Conservation (phyloP, 2,888 invertebrate species). For the Leptopterna dolabrata region DNA sequence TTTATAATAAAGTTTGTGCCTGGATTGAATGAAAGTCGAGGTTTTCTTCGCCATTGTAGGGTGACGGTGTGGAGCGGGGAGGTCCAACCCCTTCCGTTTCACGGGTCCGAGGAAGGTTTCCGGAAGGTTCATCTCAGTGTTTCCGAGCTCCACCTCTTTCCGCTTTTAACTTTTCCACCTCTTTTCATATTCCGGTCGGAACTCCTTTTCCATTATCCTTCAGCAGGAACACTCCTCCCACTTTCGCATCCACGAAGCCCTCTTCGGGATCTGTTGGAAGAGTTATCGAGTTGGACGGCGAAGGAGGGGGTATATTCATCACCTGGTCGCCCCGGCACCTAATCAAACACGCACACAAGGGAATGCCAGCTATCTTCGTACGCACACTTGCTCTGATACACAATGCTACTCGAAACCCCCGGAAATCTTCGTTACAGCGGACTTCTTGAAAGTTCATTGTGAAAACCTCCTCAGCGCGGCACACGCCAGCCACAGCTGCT, state of each 20-base stretch:
- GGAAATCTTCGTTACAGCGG: background rate
- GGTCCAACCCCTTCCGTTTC: background rate
- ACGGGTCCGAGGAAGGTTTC: background rate
- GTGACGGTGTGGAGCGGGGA: background rate
- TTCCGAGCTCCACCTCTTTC: conserved; percentile 43
- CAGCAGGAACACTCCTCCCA: background rate
- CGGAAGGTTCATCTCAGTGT: conserved; percentile 23
- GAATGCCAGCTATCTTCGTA: background rate
- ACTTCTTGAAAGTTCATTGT: background rate
- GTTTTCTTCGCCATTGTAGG: background rate
- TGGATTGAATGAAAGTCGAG: conserved; percentile 39
- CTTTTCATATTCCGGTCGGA: conserved; percentile 12
- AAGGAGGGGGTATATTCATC: background rate
- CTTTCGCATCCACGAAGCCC: background rate
- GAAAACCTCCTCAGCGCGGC: background rate
- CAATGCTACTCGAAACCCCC: background rate
- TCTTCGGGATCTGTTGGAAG: background rate
- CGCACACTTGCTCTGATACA: background rate
- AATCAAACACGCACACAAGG: background rate
- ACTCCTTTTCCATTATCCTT: conserved; percentile 1
- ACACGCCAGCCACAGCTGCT: background rate
- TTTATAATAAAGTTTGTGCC: conserved; percentile 60
- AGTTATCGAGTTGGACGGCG: background rate
- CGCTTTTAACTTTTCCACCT: conserved; percentile 6
- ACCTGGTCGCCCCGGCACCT: background rate